Evolutionary conservation across 2,113 vertebrate genomes (phyloP), one percentile per base, ranked within the genome.

Genomic region (Saccopteryx leptura): DNA sequence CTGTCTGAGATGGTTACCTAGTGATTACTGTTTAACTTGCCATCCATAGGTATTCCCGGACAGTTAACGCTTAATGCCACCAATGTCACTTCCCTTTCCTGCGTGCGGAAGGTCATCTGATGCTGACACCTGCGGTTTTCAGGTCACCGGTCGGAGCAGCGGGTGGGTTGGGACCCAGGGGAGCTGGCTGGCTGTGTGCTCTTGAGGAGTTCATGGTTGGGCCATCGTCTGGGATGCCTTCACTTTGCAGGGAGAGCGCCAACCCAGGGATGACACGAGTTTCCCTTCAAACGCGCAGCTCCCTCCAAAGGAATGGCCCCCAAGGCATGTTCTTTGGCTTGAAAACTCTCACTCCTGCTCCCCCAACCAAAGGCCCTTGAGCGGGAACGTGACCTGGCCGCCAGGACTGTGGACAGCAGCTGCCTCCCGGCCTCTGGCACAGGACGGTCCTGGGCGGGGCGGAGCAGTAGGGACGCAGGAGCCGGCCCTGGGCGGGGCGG

Each of bases 1-100:
- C 98, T 98, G 98, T 98, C 98, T 98, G 97, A 98, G 98, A 93
- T 97, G 98, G 98, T 99, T 98, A 98, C 98, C 98, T 98, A 23
- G 98, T 95, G 98, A 98, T 98, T 97, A 95, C 98, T 94, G 88
- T 93, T 98, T 97, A 98, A 95, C 95, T 65, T 96, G 94, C 97
- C 96, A 97, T 92, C 96, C 98, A 95, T 95, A 75, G 88, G 97
- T 95, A 17, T 97, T 96, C 97, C 90, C 1, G n/a, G 97, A 78
- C 97, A 82, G 13, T 84, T 96, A 48, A 60, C 52, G 0, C 63
- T 89, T 93, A 79, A 61, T 79, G 28, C 92, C 48, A 31, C 97
- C 93, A 28, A 52, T 65, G 54, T 91, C 98, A 95, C 94, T 91
- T 92, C 91, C 90, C 81, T 93, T 78, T 66, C 72, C 65, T 75